Percentiles rank a stretch among this genome's conserved stretches.
phyloP scores from a whole-genome alignment of 2,888 invertebrate genomes.

The Fragum whitleyi region DNA sequence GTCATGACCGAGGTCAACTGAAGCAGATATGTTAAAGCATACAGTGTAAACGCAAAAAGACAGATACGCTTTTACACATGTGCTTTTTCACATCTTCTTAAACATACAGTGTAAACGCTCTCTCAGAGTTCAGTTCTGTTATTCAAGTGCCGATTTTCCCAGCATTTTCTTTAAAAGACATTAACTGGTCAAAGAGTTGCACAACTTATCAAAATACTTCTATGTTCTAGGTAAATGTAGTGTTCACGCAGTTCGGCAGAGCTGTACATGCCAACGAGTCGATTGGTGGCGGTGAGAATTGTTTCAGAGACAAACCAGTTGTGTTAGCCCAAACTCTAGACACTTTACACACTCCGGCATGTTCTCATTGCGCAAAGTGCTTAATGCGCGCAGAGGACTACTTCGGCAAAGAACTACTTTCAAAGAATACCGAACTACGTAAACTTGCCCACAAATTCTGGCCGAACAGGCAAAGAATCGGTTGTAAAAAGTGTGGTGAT shows the following conservation, averaged over 20 bases:
- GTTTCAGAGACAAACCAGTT: constrained; percentile 70
- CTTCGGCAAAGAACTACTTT: constrained; percentile 65
- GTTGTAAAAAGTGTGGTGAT: constrained; percentile 67
- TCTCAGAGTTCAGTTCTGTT: too few relatives aligned
- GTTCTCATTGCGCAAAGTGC: constrained; percentile 72
- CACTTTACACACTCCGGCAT: constrained; percentile 65
- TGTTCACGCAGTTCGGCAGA: constrained; percentile 70
- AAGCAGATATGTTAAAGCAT: too few relatives aligned
- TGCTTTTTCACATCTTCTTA: too few relatives aligned
- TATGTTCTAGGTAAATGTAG: constrained; percentile 43
- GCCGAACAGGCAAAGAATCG: constrained; percentile 62
- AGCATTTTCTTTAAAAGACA: too few relatives aligned
- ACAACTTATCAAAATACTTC: too few relatives aligned
- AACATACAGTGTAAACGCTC: too few relatives aligned
- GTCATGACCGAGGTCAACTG: too few relatives aligned
- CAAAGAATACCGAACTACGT: constrained; percentile 56
- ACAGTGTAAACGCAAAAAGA: too few relatives aligned
- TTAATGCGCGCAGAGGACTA: constrained; percentile 71
- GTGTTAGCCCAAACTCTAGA: constrained; percentile 73
- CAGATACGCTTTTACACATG: too few relatives aligned
- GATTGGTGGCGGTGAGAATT: constrained; percentile 60
- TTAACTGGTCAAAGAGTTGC: too few relatives aligned
- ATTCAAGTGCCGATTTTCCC: too few relatives aligned
- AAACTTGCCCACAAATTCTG: constrained; percentile 68
- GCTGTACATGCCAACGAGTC: constrained; percentile 62